phyloP scores from a whole-genome alignment of 2,797 vertebrate genomes.

The Moxostoma hubbsi region DNA sequence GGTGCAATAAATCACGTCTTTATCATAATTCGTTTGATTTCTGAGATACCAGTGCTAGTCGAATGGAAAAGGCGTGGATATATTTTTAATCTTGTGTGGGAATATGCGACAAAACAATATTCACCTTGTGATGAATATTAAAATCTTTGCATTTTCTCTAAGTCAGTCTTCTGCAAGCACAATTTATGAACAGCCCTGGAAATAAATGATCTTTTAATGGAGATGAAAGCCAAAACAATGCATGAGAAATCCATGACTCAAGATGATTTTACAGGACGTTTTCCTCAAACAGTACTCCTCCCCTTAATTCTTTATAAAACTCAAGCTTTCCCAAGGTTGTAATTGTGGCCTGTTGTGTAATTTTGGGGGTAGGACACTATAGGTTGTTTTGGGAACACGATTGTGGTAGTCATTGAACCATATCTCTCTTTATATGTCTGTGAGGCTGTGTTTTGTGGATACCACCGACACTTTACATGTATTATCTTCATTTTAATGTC shows the following conservation, averaged over 20 bases:
- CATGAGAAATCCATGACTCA: conserved; percentile 60
- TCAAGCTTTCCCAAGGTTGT: conserved; percentile 56
- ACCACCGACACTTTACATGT: conserved; percentile 60
- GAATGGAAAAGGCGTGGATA: not conserved
- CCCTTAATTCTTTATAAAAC: conserved; percentile 53
- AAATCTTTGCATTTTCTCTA: conserved; percentile 20
- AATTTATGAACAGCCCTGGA: conserved; percentile 36
- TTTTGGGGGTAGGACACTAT: conserved; percentile 56
- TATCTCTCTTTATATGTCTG: conserved; percentile 30
- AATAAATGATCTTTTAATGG: conserved; percentile 59
- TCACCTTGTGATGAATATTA: conserved; percentile 25
- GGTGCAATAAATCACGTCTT: conserved; percentile 42
- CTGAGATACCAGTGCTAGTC: conserved; percentile 9
- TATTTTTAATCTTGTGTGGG: conserved; percentile 29
- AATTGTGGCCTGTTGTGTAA: conserved; percentile 70
- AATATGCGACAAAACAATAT: conserved; percentile 26
- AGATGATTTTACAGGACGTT: conserved; percentile 62
- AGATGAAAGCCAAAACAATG: conserved; percentile 55
- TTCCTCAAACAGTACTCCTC: conserved; percentile 55
- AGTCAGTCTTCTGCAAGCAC: conserved; percentile 7
- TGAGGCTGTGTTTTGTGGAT: conserved; percentile 46
- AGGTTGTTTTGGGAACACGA: conserved; percentile 45
- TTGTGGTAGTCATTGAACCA: conserved; percentile 60
- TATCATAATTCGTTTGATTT: conserved; percentile 50
- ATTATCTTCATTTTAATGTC: conserved; percentile 56